Evolutionary conservation across 1,140 invertebrate genomes (phyloP), one percentile per base, ranked within the genome.

Genomic region (Drosophila bocki): DNA sequence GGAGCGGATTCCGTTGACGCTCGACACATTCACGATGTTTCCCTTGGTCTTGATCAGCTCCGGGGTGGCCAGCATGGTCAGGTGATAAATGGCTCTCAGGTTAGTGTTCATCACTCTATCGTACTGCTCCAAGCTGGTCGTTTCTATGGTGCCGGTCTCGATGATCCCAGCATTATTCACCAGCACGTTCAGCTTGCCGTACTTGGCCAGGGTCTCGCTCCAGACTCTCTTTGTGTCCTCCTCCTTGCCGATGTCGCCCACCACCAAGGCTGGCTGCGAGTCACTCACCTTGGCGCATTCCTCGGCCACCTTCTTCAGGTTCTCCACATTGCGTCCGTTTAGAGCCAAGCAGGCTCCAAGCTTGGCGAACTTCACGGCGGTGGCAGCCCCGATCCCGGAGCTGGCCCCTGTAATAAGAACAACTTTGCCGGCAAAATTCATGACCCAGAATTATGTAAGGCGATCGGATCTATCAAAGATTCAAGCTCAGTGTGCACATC

Each of bases 131-230:
- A 98, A 91, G 41, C 94, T 95, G 1, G 97, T 97, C 74, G 95
- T 97, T 93, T 98, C 97, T 81, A 98, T 98, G 9, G 93, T 95
- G 45, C 98, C 98, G 44, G 91, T 94, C 91, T 96, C 96, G 33
- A 99, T 91, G 60, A 97, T 96, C 7, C 98, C 98, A 37, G 98
- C 98, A 94, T 96, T 97, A 92, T 99, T 99, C 0, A 99, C 94
- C 35, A 98, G 92, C 35, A 97, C 95, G 93, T 97, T 96, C 9
- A 97, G 91, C 90, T 95, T 94, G 6, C 96, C 95, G 91, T 95
- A 97, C 69, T 95, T 94, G 58, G 95, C 93, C 2, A 97, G 93
- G 0, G 96, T 96, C 8, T 94, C 94, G 7, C 96, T 93, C 3
- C 98, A 91, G 22, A 98, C 95, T 7, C 94, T 95, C 84, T 96